Evolutionary conservation across 2,888 invertebrate genomes (phyloP), one percentile per base, ranked within the genome.

Genomic region (Petrolisthes cinctipes): DNA sequence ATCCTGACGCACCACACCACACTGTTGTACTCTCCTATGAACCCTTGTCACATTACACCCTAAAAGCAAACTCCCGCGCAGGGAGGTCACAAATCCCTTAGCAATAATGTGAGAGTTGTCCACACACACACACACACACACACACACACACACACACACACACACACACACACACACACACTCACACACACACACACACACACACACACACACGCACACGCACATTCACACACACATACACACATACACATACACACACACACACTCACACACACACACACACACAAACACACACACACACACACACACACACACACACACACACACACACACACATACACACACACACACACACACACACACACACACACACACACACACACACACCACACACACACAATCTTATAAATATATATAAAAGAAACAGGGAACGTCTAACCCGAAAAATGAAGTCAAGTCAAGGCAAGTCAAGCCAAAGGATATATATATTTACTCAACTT

Each of bases 311-410:
- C 37, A 17, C 61, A 57, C 81, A n/a, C 20, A 7, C 61, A n/a
- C 81, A n/a, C 81, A 17, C 81, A 5, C 66, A 6, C 56, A 7
- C 56, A 6, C 80, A 53, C 80, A 80, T 56, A 54, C 80, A 80
- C 56, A 80, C 56, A 53, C 9, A 80, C 80, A 11, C 80, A 6
- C 80, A 56, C 56, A 82, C 66, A 11, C 6, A 66, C 68, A 82
- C 9, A 61, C 82, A 61, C 82, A 9, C 68, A 5, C 61, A 66
- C 71, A 71, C 4, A 23, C 83, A 83, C 71, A 66, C 53, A 14
- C 83, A 81, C 81, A 53, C 11, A n/a, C 20, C 81, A 54, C 79
- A 53, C 80, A 54, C 80, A 54, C 80, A 75, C 75, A 75, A 7
- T 14, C 75, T 14, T 20, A 75, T 20, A 75, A 7, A 75, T 20